Conservation (phyloP, 2,888 invertebrate genomes). For the Fissipunctia ypsillon region DNA sequence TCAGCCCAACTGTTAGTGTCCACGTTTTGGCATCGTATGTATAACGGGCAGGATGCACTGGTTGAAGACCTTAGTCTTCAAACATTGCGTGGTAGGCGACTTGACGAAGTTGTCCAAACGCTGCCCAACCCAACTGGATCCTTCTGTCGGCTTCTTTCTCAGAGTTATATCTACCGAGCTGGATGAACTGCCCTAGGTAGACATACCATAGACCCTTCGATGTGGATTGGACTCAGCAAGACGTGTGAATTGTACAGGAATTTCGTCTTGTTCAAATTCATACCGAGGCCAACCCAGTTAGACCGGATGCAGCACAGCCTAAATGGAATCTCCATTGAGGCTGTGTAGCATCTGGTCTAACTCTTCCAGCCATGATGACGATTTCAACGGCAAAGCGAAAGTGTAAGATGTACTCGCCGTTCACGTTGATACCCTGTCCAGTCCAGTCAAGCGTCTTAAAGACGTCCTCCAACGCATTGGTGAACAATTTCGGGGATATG, state of each 20-base stretch:
- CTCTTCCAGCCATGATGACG: too few relatives aligned
- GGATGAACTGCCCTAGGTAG: not conserved
- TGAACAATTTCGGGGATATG: not conserved
- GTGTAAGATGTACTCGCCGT: too few relatives aligned
- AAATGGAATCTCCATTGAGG: too few relatives aligned
- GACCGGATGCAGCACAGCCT: too few relatives aligned
- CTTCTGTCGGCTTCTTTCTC: not conserved
- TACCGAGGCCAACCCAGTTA: too few relatives aligned
- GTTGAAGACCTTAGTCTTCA: not conserved
- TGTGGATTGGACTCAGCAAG: not conserved
- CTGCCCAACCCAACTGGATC: not conserved
- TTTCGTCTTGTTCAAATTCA: not conserved
- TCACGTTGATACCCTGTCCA: too few relatives aligned
- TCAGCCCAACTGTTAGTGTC: not conserved
- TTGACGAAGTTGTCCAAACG: not conserved
- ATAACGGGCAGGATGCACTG: too few relatives aligned
- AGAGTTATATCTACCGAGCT: not conserved
- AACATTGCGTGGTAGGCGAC: not conserved
- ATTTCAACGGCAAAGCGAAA: too few relatives aligned
- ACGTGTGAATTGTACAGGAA: not conserved
- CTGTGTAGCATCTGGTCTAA: too few relatives aligned
- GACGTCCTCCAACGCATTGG: not conserved
- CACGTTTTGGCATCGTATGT: not conserved
- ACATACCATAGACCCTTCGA: too few relatives aligned
- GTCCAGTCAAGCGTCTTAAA: too few relatives aligned